Conservation (phyloP, 2,888 invertebrate genomes). For the Phragmatobia fuliginosa region DNA sequence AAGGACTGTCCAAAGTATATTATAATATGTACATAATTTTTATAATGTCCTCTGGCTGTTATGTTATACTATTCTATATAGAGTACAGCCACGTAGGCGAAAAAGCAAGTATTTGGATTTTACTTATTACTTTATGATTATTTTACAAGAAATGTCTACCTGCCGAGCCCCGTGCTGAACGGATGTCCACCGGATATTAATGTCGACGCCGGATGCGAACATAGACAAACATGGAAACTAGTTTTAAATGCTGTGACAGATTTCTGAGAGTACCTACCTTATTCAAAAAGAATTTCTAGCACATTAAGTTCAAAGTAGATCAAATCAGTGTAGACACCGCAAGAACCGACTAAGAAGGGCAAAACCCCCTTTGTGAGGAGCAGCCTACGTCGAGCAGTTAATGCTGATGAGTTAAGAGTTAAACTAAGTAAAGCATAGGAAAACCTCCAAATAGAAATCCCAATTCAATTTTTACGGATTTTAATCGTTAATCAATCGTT, state of each 20-base stretch:
- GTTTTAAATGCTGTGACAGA: conserved; percentile 39
- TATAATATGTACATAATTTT: not conserved
- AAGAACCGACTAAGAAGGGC: no score
- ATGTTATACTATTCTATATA: not conserved
- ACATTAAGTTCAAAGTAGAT: not conserved
- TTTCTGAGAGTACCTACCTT: conserved; percentile 15
- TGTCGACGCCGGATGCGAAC: conserved; percentile 37
- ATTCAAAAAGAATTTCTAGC: not conserved
- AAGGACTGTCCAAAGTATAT: not conserved
- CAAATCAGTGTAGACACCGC: no score
- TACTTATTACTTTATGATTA: conserved; percentile 15
- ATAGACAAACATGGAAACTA: conserved; percentile 49
- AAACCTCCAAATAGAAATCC: not conserved
- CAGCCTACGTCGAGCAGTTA: no score
- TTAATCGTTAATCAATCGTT: no score
- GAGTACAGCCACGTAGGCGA: not conserved
- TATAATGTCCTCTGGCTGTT: not conserved
- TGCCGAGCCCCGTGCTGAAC: conserved; percentile 28
- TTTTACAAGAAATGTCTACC: conserved; percentile 18
- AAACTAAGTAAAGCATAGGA: not conserved
- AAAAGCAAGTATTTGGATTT: not conserved
- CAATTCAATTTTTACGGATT: not conserved
- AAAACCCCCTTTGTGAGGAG: no score
- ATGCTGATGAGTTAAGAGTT: not conserved
- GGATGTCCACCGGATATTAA: conserved; percentile 44